Percentiles rank a stretch among this genome's conserved stretches.
Conservation (phyloP, 2,888 invertebrate species). For the Vandiemenella viatica region DNA sequence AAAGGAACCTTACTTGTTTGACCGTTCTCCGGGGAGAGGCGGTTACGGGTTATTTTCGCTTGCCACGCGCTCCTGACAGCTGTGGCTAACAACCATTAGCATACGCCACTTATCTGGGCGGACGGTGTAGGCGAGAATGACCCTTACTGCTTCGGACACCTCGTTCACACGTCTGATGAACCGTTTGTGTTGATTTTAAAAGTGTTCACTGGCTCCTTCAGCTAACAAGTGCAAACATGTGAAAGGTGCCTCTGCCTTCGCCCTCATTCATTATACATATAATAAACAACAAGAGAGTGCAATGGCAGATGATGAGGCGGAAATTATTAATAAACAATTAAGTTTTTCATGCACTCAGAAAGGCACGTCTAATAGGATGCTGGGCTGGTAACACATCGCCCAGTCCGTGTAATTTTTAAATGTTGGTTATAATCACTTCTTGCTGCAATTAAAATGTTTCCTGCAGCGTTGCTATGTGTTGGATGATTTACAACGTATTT, state of each 20-base stretch:
- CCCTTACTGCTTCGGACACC: conserved; percentile 8
- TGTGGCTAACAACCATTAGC: conserved; percentile 6
- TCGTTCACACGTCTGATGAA: not conserved
- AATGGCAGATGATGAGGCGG: no score
- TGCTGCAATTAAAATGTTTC: no score
- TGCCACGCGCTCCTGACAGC: conserved; percentile 4
- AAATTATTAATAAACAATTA: no score
- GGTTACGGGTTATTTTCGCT: conserved; percentile 9
- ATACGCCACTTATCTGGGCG: conserved; percentile 5
- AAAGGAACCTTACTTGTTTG: conserved; percentile 7
- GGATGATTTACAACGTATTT: not conserved
- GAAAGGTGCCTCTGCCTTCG: not conserved
- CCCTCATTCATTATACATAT: not conserved
- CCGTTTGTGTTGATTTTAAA: not conserved
- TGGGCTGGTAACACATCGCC: no score
- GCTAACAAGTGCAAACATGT: conserved; percentile 1
- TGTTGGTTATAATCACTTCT: no score
- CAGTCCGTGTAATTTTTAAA: no score
- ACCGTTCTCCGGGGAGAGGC: conserved; percentile 1
- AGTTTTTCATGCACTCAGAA: no score
- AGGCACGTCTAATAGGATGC: no score
- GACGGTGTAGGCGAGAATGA: not conserved
- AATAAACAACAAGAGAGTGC: no score
- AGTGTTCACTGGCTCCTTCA: not conserved
- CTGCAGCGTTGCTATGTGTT: no score